These are phyloP conservation scores for Schizopygopsis pylzovi DNA, from an alignment of 2,797 vertebrate species.

Conservation along the genomic window DNA sequence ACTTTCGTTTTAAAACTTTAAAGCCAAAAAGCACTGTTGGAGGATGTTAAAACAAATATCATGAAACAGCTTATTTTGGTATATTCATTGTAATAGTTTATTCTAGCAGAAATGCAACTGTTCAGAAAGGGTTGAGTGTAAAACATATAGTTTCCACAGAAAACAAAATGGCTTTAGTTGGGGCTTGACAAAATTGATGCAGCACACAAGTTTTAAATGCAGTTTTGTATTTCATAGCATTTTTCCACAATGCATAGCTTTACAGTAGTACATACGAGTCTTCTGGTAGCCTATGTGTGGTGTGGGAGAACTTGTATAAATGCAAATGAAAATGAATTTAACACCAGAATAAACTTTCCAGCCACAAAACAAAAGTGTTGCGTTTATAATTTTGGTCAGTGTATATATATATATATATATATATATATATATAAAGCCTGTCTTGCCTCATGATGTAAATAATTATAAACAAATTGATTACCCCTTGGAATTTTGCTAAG, in stretches of 20 bases:
- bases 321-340: background rate
- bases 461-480: background rate
- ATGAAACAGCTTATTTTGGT: background rate
- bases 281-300: background rate
- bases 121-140: background rate
- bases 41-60: background rate
- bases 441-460: background rate
- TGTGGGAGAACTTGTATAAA: background rate
- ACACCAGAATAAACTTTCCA: background rate
- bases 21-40: background rate
- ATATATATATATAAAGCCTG: too few species aligned
- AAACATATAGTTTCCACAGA: background rate
- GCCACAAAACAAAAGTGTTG: background rate
- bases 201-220: background rate
- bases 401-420: too few species aligned
- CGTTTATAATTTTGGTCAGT: too few species aligned
- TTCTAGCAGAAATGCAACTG: too few species aligned
- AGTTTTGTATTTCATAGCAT: background rate
- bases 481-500: background rate
- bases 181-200: background rate
- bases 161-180: background rate
- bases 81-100: background rate
- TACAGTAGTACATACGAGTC: too few species aligned
- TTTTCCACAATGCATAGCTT: background rate
- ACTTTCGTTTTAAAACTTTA: slow-evolving; percentile 44